Conservation (phyloP, 2,888 invertebrate species). For the Torymus aiolomorphi region DNA sequence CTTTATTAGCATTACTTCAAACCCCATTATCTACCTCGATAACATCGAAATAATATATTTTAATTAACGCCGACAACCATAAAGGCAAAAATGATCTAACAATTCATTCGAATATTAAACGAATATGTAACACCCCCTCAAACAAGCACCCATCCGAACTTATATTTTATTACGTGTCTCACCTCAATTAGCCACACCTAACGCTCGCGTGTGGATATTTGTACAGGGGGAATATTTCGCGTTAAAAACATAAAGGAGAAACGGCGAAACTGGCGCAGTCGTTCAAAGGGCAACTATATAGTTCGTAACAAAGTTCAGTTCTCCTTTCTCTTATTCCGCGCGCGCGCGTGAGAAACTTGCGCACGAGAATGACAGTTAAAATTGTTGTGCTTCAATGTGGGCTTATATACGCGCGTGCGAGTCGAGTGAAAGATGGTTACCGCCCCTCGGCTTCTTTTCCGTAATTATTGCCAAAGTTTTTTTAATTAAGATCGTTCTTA, state of each 20-base stretch:
- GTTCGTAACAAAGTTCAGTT: conserved; percentile 14
- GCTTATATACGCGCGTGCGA: not conserved
- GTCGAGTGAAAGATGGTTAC: too few species aligned
- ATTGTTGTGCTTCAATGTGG: not conserved
- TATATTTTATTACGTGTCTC: not conserved
- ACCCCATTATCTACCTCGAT: too few species aligned
- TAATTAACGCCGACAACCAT: too few species aligned
- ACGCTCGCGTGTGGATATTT: not conserved
- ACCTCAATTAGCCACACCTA: not conserved
- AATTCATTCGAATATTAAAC: too few species aligned
- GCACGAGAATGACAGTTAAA: conserved; percentile 5
- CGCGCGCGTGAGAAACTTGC: too few species aligned
- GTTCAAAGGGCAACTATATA: conserved; percentile 16
- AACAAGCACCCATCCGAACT: not conserved
- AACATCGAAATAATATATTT: too few species aligned
- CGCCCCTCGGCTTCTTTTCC: too few species aligned
- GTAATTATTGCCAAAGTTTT: too few species aligned
- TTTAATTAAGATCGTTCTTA: too few species aligned
- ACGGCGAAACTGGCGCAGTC: conserved; percentile 13
- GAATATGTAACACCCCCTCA: too few species aligned
- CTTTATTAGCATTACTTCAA: too few species aligned
- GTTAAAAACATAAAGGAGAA: conserved; percentile 11
- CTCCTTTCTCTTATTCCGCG: not conserved
- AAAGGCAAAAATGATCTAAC: too few species aligned
- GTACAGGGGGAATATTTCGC: not conserved